Evolutionary conservation across 2,888 invertebrate species (phyloP), one percentile per base, ranked within the genome.

Genomic region (Strigamia maritima): DNA sequence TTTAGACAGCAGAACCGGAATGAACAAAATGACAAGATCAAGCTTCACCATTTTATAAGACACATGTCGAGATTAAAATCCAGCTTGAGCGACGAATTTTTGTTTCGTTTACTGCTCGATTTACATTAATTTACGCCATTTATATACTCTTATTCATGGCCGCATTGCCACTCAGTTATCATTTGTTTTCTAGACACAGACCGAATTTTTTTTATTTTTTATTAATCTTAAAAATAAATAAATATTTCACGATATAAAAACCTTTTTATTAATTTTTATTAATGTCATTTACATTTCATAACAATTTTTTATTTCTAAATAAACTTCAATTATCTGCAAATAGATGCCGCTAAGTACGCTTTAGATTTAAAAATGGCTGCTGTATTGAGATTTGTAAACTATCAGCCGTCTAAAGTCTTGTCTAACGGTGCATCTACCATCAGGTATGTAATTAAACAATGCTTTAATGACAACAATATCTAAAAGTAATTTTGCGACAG

Each of bases 1-100:
- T 75, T 75, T 22, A 35, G 38, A 38, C 22, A 75, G 40, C 22
- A 75, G 75, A 38, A 75, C 75, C 12, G 75, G 75, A 75, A 75
- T 75, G 22, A 75, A 35, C n/a, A 75, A 35, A 28, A 75, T 75
- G 35, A 75, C 35, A 14, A 75, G 40, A 75, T 75, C 75, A 19
- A 40, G 22, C 1, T 75, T 75, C 75, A 75, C 35, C 75, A 75
- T 75, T 40, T 40, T 75, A 75, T 28, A 35, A 75, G 35, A 22
- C 12, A 75, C 75, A 65, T 65, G 10, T 65, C 65, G 65, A 26
- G 65, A 12, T 24, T 2, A 28, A 22, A 65, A 2, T 60, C 12
- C 8, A 8, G 65, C 65, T 28, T 65, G 28, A 65, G 65, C 28
- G 65, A n/a, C 16, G 1, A 4, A 44, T 6, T 49, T 65, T 26